Percentiles rank a stretch among this genome's conserved stretches.
These are phyloP conservation scores for Enteromius afrohamiltoni DNA, from an alignment of 2,797 vertebrate species.

Conservation along the genomic window DNA sequence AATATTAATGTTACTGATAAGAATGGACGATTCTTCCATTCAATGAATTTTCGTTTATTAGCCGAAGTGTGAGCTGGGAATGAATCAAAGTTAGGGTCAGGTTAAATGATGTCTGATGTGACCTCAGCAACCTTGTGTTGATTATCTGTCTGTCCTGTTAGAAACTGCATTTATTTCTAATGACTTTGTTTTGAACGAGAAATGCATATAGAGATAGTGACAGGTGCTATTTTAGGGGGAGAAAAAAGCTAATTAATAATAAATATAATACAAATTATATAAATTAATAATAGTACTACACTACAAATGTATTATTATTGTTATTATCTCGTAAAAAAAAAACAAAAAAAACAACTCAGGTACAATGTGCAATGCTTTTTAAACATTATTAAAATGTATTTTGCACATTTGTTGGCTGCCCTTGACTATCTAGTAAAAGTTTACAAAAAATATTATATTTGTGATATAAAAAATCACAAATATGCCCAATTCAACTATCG, in stretches of 20 bases:
- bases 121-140: conserved; percentile 46
- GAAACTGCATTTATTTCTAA: conserved; percentile 69
- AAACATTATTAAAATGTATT: not conserved
- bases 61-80: not conserved
- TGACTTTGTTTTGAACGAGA: conserved; percentile 71
- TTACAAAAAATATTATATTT: no score
- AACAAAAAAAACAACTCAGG: not conserved
- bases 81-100: not conserved
- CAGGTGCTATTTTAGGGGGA: no score
- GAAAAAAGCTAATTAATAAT: not conserved
- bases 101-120: conserved; percentile 20
- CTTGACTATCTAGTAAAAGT: not conserved
- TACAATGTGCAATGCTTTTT: not conserved
- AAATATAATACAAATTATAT: no score
- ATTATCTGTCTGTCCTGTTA: conserved; percentile 55
- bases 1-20: not conserved
- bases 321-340: not conserved
- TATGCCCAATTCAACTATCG: not conserved
- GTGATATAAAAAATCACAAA: not conserved
- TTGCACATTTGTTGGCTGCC: not conserved
- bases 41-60: not conserved
- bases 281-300: not conserved
- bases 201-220: not conserved
- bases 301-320: not conserved
- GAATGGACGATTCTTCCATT: not conserved